phyloP scores from a whole-genome alignment of 2,888 invertebrate species.

The Trissolcus brochymenae region DNA sequence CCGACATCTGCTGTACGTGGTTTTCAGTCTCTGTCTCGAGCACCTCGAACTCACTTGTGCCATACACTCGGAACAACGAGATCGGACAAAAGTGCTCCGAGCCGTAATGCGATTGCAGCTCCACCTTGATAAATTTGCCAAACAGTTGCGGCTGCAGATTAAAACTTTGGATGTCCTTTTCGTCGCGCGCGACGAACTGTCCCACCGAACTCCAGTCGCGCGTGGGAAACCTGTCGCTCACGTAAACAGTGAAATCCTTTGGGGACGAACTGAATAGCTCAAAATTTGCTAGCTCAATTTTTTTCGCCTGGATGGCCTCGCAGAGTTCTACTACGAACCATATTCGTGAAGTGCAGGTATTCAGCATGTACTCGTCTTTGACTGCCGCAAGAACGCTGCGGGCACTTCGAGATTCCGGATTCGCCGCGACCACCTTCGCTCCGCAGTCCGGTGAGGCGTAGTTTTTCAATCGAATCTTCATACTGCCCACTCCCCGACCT shows the following conservation, averaged over 20 bases:
- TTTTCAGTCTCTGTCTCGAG: constrained; percentile 88
- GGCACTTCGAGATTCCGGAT: constrained; percentile 93
- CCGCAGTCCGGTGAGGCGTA: constrained; percentile 98
- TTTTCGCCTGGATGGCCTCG: constrained; percentile 96
- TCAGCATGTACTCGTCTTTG: constrained; percentile 98
- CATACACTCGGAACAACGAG: constrained; percentile 95
- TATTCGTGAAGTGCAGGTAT: constrained; percentile 93
- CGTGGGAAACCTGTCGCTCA: constrained; percentile 92
- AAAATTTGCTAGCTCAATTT: constrained; percentile 96
- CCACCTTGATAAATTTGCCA: constrained; percentile 93
- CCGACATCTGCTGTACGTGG: constrained; percentile 78
- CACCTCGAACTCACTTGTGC: constrained; percentile 94
- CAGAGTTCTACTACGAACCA: constrained; percentile 99
- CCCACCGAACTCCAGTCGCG: constrained; percentile 95
- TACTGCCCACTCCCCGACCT: constrained; percentile 78
- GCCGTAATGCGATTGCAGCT: constrained; percentile 95
- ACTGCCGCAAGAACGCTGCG: constrained; percentile 91
- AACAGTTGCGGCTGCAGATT: constrained; percentile 87
- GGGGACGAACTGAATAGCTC: constrained; percentile 98
- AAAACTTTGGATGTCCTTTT: constrained; percentile 91
- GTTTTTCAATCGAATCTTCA: constrained; percentile 90
- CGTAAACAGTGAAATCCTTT: constrained; percentile 90
- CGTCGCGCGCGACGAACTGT: constrained; percentile 90
- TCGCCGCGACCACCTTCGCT: constrained; percentile 95
- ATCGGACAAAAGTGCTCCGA: constrained; percentile 98